Conservation (phyloP, 1,140 invertebrate species). For the Drosophila repleta region DNA sequence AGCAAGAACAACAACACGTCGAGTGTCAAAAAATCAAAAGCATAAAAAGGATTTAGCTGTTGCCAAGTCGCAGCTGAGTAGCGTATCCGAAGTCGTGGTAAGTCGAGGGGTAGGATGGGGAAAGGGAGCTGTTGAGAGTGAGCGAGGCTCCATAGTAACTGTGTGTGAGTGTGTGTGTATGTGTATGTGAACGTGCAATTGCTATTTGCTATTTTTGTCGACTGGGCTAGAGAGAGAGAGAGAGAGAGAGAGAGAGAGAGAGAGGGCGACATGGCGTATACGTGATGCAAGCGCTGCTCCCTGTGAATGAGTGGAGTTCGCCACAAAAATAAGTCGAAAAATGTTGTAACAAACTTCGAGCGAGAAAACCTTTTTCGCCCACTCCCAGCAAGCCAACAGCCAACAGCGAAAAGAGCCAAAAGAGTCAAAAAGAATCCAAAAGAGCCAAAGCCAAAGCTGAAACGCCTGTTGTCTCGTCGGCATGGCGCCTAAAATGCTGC, state of each 20-base stretch:
- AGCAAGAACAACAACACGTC: constrained; percentile 44
- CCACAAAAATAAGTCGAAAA: constrained; percentile 69
- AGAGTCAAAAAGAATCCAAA: constrained; percentile 11
- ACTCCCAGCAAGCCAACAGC: constrained; percentile 21
- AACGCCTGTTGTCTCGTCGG: constrained; percentile 81
- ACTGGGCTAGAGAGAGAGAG: background rate
- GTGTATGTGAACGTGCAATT: constrained; percentile 43
- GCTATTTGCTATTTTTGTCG: constrained; percentile 70
- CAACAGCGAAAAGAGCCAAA: constrained; percentile 15
- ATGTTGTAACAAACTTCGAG: constrained; percentile 71
- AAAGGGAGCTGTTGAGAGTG: background rate
- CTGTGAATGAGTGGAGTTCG: constrained; percentile 49
- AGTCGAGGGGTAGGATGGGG: background rate
- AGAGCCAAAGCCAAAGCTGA: constrained; percentile 50
- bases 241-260: background rate
- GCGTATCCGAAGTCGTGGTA: constrained; percentile 2
- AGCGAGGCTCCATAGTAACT: background rate
- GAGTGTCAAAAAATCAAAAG: constrained; percentile 82
- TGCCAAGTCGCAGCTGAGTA: constrained; percentile 63
- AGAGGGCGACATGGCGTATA: constrained; percentile 58
- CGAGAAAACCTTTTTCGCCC: constrained; percentile 68
- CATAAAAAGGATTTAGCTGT: constrained; percentile 81
- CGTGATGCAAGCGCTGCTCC: constrained; percentile 59
- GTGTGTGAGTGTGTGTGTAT: constrained; percentile 7
- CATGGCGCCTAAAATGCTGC: constrained; percentile 79